Conservation (phyloP, 2,113 vertebrate species). For the Indicator indicator region DNA sequence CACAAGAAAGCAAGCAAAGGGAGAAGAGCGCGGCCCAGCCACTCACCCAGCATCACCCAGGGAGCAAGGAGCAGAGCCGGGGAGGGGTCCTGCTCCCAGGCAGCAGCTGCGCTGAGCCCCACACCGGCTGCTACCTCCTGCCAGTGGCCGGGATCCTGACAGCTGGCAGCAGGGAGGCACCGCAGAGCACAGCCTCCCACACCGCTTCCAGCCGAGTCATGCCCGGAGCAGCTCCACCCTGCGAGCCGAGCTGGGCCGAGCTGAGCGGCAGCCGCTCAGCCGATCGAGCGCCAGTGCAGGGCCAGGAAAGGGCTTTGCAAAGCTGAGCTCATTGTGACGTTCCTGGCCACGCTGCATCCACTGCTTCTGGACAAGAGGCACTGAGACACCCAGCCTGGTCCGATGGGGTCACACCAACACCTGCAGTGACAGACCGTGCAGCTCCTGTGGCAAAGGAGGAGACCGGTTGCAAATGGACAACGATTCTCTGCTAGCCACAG, state of each 20-base stretch:
- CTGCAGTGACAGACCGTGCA: accelerated
- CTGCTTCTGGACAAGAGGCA: neutral
- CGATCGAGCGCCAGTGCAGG: too few species aligned
- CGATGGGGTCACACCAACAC: neutral
- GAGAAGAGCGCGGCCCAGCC: neutral
- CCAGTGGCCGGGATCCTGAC: accelerated
- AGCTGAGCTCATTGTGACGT: neutral
- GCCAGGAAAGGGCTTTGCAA: neutral
- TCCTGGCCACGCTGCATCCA: neutral
- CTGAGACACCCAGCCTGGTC: neutral
- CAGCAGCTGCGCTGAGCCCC: conserved; percentile 8
- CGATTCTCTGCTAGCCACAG: neutral
- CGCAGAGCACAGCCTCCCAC: conserved; percentile 1
- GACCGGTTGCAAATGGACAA: neutral
- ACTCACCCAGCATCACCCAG: conserved; percentile 57
- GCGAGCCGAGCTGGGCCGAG: accelerated
- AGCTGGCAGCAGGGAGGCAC: conserved; percentile 45
- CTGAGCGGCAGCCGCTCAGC: accelerated
- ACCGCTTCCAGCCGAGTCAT: conserved; percentile 33
- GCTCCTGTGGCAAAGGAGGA: neutral
- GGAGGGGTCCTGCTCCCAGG: neutral
- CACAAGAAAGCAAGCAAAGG: neutral
- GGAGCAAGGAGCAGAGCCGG: conserved; percentile 15
- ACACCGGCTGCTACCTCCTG: neutral
- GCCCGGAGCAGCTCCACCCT: conserved; percentile 36